Conservation (phyloP, 1,140 invertebrate species). For the Bicyclus anynana region DNA sequence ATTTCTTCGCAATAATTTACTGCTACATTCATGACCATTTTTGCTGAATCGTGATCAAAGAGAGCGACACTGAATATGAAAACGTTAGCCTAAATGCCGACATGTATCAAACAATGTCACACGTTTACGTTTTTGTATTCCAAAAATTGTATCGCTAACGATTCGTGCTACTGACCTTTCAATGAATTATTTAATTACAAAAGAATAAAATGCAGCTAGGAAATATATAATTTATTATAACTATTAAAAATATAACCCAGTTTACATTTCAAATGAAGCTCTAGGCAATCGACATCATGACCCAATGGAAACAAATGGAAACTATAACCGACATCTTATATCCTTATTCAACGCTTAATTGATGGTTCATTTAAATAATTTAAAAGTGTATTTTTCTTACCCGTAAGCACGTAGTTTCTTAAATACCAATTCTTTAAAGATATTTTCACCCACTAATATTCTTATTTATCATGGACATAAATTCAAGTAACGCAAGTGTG, state of each 20-base stretch:
- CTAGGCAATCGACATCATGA: neutral
- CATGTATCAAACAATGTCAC: constrained; percentile 2
- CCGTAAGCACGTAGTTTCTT: too few relatives aligned
- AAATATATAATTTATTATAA: neutral
- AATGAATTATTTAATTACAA: neutral
- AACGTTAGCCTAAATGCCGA: constrained; percentile 34
- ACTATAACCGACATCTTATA: too few relatives aligned
- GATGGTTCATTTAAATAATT: too few relatives aligned
- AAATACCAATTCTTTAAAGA: too few relatives aligned
- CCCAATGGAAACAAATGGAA: too few relatives aligned
- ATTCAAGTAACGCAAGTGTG: neutral
- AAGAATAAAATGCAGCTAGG: neutral
- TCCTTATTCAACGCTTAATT: too few relatives aligned
- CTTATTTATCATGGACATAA: neutral
- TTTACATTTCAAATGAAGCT: neutral
- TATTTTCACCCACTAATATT: too few relatives aligned
- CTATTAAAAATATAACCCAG: neutral
- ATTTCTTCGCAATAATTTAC: too few relatives aligned
- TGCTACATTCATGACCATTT: constrained; percentile 28
- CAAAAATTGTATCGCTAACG: neutral
- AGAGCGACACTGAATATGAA: constrained; percentile 30
- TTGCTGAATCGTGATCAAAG: constrained; percentile 20
- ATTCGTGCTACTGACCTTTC: neutral
- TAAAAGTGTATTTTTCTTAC: too few relatives aligned
- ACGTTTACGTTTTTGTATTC: neutral